These are phyloP conservation scores for Sebastes variabilis DNA, from an alignment of 2,797 vertebrate genomes.

Conservation along the genomic window DNA sequence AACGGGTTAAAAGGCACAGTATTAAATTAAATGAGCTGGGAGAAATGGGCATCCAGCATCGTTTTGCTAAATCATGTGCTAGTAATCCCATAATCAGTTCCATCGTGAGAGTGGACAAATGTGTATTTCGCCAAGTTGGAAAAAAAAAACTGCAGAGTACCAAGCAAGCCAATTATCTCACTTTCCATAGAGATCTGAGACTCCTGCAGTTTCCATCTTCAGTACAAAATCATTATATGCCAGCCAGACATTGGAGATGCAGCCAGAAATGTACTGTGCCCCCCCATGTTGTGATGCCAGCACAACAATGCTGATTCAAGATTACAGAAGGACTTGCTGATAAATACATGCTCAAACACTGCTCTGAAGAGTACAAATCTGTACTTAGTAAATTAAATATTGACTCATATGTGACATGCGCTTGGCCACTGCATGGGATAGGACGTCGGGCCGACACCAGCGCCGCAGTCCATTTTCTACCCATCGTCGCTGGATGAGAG, in stretches of 20 bases:
- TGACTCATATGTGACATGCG: conserved; percentile 55
- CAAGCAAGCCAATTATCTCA: conserved; percentile 43
- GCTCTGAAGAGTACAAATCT: conserved; percentile 45
- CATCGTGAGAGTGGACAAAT: conserved; percentile 40
- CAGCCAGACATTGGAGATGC: conserved; percentile 14
- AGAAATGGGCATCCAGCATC: conserved; percentile 23
- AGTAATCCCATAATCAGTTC: conserved; percentile 47
- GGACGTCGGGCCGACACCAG: not conserved
- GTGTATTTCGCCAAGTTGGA: conserved; percentile 18
- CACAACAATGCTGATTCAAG: conserved; percentile 50
- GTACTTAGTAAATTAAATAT: conserved; percentile 72
- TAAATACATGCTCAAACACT: conserved; percentile 36
- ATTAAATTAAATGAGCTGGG: conserved; percentile 32
- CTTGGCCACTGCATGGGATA: conserved; percentile 19
- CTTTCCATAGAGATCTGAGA: conserved; percentile 46
- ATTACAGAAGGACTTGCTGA: conserved; percentile 33
- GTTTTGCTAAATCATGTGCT: conserved; percentile 50
- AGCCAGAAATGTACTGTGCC: conserved; percentile 1
- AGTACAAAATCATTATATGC: conserved; percentile 34
- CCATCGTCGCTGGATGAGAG: conserved; percentile 22
- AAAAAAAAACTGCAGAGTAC: not conserved
- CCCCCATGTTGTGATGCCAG: not conserved
- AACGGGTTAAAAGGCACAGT: conserved; percentile 15
- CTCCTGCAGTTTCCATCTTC: conserved; percentile 40
- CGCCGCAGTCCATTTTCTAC: conserved; percentile 40